A percentile compares a stretch with the other conserved stretches of the same genome.
phyloP scores from a whole-genome alignment of 2,797 vertebrate genomes.

The Onychomys arenicola region DNA sequence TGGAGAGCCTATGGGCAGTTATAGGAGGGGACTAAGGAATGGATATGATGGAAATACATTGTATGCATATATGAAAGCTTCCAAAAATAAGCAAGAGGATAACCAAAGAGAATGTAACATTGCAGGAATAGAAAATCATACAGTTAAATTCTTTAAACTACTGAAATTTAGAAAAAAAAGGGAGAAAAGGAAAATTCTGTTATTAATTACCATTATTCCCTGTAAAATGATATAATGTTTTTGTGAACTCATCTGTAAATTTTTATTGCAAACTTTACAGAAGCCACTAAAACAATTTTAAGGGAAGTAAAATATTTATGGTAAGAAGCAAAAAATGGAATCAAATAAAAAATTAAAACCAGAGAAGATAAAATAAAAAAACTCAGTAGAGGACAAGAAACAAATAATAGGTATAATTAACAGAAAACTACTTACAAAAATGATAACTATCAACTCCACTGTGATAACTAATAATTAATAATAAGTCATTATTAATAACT shows the following conservation, averaged over 20 bases:
- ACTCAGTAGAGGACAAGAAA: neutral
- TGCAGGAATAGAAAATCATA: neutral
- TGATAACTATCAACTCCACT: neutral
- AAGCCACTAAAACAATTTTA: neutral
- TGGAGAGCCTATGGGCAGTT: neutral
- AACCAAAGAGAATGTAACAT: neutral
- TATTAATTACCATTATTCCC: neutral
- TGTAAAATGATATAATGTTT: neutral
- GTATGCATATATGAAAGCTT: neutral
- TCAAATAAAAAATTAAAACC: neutral
- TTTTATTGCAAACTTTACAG: neutral
- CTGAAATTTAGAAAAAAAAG: neutral
- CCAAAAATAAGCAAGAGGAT: neutral
- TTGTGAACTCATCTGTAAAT: neutral
- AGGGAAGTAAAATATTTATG: neutral
- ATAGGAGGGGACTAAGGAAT: neutral
- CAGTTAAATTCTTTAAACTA: neutral
- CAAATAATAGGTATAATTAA: neutral
- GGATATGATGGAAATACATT: neutral
- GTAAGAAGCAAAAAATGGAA: neutral
- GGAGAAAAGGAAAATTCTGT: neutral
- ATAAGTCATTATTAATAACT: neutral
- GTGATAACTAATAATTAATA: neutral
- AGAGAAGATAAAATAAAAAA: neutral
- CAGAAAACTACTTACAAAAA: neutral